phyloP scores from a whole-genome alignment of 1,140 invertebrate genomes.

The Aphelenchoides fujianensis region DNA sequence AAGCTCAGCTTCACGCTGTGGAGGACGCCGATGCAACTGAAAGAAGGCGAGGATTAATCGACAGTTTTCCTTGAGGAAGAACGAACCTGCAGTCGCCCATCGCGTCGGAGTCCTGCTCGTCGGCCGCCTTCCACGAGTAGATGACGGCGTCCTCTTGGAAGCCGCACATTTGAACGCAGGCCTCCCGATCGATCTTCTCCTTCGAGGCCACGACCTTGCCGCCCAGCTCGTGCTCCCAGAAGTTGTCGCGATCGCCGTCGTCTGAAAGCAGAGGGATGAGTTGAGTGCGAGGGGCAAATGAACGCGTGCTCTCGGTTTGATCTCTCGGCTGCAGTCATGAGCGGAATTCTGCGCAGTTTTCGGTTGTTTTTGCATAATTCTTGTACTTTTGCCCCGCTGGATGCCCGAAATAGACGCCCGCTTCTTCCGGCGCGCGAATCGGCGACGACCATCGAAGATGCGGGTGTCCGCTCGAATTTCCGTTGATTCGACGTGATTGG shows the following conservation, averaged over 20 bases:
- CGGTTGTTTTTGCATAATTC: slow-evolving; percentile 5
- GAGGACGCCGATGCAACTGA: slow-evolving; percentile 30
- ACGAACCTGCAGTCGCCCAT: slow-evolving; percentile 26
- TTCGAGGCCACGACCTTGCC: slow-evolving; percentile 31
- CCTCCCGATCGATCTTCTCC: slow-evolving; percentile 35
- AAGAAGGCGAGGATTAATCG: too few species aligned
- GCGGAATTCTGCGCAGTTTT: neutral
- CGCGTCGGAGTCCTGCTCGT: slow-evolving; percentile 24
- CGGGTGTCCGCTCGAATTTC: too few species aligned
- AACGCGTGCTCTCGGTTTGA: neutral
- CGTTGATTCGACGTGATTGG: too few species aligned
- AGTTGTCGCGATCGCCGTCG: slow-evolving; percentile 48
- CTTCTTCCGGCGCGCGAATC: too few species aligned
- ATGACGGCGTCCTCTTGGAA: slow-evolving; percentile 23
- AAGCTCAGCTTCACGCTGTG: slow-evolving; percentile 30
- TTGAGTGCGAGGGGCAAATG: slow-evolving; percentile 1
- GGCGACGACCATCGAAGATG: too few species aligned
- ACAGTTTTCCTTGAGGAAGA: too few species aligned
- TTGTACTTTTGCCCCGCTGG: too few species aligned
- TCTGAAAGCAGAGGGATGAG: slow-evolving; percentile 31
- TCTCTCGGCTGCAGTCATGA: neutral
- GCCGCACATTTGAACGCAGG: slow-evolving; percentile 32
- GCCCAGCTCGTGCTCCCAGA: slow-evolving; percentile 51
- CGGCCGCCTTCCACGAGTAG: slow-evolving; percentile 31
- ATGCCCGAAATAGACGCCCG: too few species aligned